Evolutionary conservation across 2,888 invertebrate genomes (phyloP), one percentile per base, ranked within the genome.

Genomic region (Apomyelois bistriatella): DNA sequence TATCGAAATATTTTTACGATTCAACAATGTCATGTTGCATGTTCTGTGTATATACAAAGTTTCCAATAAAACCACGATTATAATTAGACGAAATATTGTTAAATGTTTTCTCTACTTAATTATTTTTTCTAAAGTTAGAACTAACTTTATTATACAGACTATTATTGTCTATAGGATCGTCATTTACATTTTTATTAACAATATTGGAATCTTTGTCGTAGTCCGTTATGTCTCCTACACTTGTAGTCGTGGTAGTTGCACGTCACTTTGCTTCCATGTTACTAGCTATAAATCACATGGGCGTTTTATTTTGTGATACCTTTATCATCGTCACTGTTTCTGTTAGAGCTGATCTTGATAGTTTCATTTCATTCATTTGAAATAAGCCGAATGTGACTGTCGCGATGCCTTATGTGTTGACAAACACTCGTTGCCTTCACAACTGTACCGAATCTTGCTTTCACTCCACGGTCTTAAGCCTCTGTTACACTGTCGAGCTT

Each of bases 251-350:
- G 66, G 73, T 71, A 58, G 72, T 76, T 79, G 88, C 87, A 88
- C 82, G 85, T 79, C 82, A 84, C 78, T 73, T 61, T 70, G 88
- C 87, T 87, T 88, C 62, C 78, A 77, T 77, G 69, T 76, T 71
- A 75, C 70, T 76, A 79, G 72, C 72, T 71, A 73, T 76, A 65
- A 68, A 79, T 70, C 87, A 85, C 82, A 82, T 82, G 90, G 89
- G 90, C 90, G 90, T 86, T 89, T 89, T 86, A 86, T 85, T 89
- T 90, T 89, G 90, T 90, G 90, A 90, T 90, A 90, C 90, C 85
- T 90, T 89, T 86, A 83, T 87, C 87, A 85, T 82, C 79, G 78
- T 84, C 86, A 88, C 87, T 85, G 79, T 88, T 83, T 86, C 85
- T 89, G 79, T 86, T 89, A 89, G 89, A 74, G 73, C 85, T 87